A percentile compares a stretch with the other conserved stretches of the same genome.
Conservation (phyloP, 30 jellyfish, hydroid and myxozoan species). For the Aurelia aurita region DNA sequence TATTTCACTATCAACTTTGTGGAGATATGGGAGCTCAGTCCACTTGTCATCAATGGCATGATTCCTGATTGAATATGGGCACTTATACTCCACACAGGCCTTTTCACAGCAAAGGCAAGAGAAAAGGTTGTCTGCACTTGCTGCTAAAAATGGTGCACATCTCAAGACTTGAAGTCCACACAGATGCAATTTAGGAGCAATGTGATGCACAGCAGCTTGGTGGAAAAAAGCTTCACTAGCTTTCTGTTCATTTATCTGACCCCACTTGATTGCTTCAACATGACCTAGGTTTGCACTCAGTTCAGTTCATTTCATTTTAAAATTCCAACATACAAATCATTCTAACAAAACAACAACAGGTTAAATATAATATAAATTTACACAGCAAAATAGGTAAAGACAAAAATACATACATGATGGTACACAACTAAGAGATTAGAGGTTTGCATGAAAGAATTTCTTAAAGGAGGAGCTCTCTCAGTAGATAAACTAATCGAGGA, state of each 20-base stretch:
- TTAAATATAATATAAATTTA: no score
- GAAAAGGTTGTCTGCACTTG: conserved; percentile 7
- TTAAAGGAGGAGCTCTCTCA: no score
- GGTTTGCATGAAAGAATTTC: no score
- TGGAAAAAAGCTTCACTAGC: conserved; percentile 6
- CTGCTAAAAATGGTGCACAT: conserved; percentile 17
- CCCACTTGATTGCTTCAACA: conserved; percentile 21
- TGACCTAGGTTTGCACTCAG: background rate
- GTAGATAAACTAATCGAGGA: no score
- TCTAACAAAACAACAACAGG: no score
- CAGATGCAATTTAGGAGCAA: background rate
- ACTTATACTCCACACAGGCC: conserved; percentile 15
- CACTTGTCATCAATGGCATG: background rate
- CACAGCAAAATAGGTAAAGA: no score
- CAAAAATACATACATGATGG: no score
- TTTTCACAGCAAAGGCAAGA: conserved; percentile 3
- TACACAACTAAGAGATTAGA: no score
- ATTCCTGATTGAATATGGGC: conserved; percentile 14
- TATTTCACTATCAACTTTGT: background rate
- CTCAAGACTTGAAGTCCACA: conserved; percentile 7
- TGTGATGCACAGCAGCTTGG: conserved; percentile 3
- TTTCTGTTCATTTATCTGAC: conserved; percentile 1
- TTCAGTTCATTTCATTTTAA: no score
- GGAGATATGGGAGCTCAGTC: background rate
- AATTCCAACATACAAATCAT: no score